Conservation (phyloP, 2,888 invertebrate genomes). For the Eretmocerus hayati region DNA sequence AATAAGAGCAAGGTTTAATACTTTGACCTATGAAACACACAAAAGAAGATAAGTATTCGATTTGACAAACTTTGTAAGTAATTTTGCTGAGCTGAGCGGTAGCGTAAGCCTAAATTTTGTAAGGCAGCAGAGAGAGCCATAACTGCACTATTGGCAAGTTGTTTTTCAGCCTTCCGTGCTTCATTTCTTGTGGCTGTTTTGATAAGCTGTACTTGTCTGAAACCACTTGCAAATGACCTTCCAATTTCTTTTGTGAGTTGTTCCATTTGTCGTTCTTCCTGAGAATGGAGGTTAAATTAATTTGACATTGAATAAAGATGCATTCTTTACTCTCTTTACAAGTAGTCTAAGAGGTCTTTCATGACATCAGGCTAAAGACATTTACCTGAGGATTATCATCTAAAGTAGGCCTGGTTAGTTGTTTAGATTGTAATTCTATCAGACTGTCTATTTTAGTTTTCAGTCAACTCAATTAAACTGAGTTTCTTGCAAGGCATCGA, state of each 20-base stretch:
- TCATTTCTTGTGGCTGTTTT: conserved; percentile 58
- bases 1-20: no score
- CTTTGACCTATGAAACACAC: no score
- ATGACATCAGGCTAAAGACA: no score
- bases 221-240: conserved; percentile 67
- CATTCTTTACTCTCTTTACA: no score
- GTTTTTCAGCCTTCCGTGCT: conserved; percentile 56
- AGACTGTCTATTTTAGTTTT: conserved; percentile 76
- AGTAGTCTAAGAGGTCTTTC: no score
- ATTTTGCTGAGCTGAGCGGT: conserved; percentile 76
- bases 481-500: conserved; percentile 78
- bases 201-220: conserved; percentile 65
- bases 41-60: no score
- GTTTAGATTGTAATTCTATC: conserved; percentile 75
- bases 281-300: no score
- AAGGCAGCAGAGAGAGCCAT: conserved; percentile 76
- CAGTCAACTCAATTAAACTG: conserved; percentile 77
- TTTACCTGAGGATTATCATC: conserved; percentile 71
- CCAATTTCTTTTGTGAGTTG: conserved; percentile 79
- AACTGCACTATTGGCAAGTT: conserved; percentile 76
- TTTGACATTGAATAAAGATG: no score
- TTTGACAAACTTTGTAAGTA: conserved; percentile 82
- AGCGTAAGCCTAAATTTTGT: conserved; percentile 79
- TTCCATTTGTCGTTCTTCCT: conserved; percentile 82
- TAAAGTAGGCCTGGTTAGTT: conserved; percentile 78